Evolutionary conservation across 2,797 vertebrate genomes (phyloP), one percentile per base, ranked within the genome.

Genomic region (Sebastes melanostomus): DNA sequence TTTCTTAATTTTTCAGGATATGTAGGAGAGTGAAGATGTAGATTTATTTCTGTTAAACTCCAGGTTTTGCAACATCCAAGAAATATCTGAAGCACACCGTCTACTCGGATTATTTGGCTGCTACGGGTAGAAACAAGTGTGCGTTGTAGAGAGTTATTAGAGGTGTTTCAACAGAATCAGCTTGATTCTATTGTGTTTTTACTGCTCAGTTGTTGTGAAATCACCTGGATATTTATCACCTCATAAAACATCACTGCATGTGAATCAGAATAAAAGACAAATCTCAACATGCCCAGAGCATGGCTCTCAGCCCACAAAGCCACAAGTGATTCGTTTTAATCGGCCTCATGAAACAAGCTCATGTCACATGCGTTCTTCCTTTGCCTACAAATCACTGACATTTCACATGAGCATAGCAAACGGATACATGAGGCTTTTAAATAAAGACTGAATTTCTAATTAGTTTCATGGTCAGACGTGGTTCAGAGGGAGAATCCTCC

Each of bases 171-270:
- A 71, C 24, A 62, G 6, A 25, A 24, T 46, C 1, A 2, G 4
- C 10, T 4, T 62, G 9, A 8, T 42, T 60, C 14, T 59, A 0
- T 22, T 67, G 5, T 30, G 36, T 46, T 32, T 54, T 50, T 68
- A 58, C 77, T 50, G 56, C 46, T 24, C 3, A 13, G 50, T n/a
- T 75, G 2, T 67, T 54, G 56, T 63, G 36, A 67, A 79, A 80
- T 29, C 20, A n/a, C 4, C 27, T 8, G 3, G 11, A 66, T 63
- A 9, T 38, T 66, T 54, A 75, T 75, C 9, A 4, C 4, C 0
- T 1, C 30, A 8, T 32, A 42, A 62, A n/a, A 32, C 68, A 16
- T 20, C 22, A 4, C 11, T 16, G 25, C 22, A 8, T 32, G 58
- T 22, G 18, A 63, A 50, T 59, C 60, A 13, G 3, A 34, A 38